phyloP scores from a whole-genome alignment of 2,888 invertebrate genomes.

The Noctuana brunneofusca region DNA sequence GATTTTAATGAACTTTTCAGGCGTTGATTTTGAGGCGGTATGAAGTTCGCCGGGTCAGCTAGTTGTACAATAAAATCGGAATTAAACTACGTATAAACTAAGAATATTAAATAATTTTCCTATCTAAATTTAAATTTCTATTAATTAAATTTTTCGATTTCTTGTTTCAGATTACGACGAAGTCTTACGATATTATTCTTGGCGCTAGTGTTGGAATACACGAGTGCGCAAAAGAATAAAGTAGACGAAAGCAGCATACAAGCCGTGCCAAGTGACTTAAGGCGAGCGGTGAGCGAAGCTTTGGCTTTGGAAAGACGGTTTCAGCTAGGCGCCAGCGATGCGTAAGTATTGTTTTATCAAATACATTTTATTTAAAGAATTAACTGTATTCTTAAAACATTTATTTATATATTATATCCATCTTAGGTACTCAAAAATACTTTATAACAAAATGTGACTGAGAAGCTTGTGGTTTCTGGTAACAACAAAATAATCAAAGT shows the following conservation, averaged over 20 bases:
- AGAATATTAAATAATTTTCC: too few species aligned
- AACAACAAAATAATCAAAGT: too few species aligned
- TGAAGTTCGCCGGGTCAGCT: too few species aligned
- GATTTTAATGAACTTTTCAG: too few species aligned
- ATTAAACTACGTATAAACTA: too few species aligned
- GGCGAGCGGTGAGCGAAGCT: slow-evolving; percentile 73
- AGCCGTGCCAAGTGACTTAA: slow-evolving; percentile 72
- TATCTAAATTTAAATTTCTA: background rate
- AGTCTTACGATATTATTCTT: slow-evolving; percentile 61
- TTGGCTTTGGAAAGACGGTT: slow-evolving; percentile 71
- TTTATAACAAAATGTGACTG: too few species aligned
- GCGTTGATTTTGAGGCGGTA: too few species aligned
- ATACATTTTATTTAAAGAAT: background rate
- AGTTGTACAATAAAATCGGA: too few species aligned
- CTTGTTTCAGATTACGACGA: slow-evolving; percentile 69
- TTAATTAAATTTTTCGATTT: background rate
- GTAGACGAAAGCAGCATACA: slow-evolving; percentile 63
- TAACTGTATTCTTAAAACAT: too few species aligned
- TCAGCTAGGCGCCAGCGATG: slow-evolving; percentile 64
- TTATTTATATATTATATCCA: too few species aligned
- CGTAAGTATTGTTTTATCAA: slow-evolving; percentile 55
- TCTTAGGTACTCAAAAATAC: too few species aligned
- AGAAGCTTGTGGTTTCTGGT: background rate
- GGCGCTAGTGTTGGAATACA: slow-evolving; percentile 52
- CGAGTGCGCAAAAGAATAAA: slow-evolving; percentile 61